Conservation (phyloP, 2,888 invertebrate genomes). For the Bedellia somnulentella region DNA sequence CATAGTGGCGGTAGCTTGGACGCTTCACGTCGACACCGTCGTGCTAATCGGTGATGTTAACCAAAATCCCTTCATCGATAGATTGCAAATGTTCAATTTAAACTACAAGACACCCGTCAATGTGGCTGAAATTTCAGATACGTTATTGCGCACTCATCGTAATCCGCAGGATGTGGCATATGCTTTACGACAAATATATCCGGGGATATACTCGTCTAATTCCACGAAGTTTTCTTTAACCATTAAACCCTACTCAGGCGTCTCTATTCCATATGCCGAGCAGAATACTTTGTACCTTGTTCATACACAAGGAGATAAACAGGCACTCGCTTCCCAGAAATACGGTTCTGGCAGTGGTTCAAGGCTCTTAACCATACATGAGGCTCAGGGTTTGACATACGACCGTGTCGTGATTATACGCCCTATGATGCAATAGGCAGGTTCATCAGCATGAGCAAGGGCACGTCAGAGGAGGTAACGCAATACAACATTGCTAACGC, state of each 20-base stretch:
- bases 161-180: conserved; percentile 12
- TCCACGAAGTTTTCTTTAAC: background rate
- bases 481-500: background rate
- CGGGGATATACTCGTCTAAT: conserved; percentile 4
- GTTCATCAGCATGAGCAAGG: background rate
- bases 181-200: conserved; percentile 3
- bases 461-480: background rate
- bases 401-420: conserved; percentile 5
- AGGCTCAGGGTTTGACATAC: conserved; percentile 9
- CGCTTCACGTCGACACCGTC: conserved; percentile 8
- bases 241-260: background rate
- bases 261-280: conserved; percentile 1
- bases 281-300: conserved; percentile 7
- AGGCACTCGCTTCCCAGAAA: conserved; percentile 4
- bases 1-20: conserved; percentile 10
- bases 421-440: conserved; percentile 3
- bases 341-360: conserved; percentile 1
- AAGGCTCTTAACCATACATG: conserved; percentile 5
- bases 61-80: conserved; percentile 13
- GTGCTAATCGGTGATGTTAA: conserved; percentile 13
- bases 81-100: conserved; percentile 11
- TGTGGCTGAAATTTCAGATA: too few relatives aligned
- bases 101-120: conserved; percentile 6
- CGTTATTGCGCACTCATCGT: too few relatives aligned
- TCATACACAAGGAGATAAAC: conserved; percentile 9